Conservation (phyloP, 2,113 vertebrate species). For the Pelmatolapia mariae region DNA sequence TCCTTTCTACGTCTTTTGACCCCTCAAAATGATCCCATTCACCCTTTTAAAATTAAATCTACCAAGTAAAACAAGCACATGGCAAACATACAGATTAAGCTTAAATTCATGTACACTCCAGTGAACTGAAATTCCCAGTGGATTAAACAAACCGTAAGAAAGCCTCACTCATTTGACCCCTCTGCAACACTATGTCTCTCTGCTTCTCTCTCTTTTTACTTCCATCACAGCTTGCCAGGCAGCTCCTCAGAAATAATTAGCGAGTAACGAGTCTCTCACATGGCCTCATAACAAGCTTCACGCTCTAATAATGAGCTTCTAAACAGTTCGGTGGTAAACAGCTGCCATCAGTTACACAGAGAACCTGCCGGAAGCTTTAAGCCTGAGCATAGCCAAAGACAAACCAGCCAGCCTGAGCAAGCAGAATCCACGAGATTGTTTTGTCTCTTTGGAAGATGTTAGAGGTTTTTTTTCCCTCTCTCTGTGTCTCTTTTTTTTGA, state of each 20-base stretch:
- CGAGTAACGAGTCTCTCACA: constrained; percentile 52
- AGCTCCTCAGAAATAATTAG: constrained; percentile 61
- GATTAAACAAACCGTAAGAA: neutral
- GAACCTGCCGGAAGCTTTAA: constrained; percentile 28
- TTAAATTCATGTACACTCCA: neutral
- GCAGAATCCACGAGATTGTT: constrained; percentile 20
- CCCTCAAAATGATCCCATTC: neutral
- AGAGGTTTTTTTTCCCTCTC: neutral
- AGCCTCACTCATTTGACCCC: neutral
- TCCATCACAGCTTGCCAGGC: constrained; percentile 26
- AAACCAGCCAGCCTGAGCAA: constrained; percentile 11
- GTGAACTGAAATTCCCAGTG: neutral
- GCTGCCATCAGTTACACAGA: constrained; percentile 38
- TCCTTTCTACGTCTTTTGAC: neutral
- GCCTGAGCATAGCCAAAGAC: constrained; percentile 12
- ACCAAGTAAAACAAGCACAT: neutral
- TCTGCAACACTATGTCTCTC: neutral
- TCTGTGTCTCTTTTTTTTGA: neutral
- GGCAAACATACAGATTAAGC: neutral
- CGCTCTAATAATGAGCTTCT: constrained; percentile 55
- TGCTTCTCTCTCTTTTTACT: neutral
- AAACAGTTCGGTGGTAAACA: constrained; percentile 44
- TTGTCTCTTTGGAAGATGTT: constrained; percentile 6
- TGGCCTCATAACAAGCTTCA: constrained; percentile 58
- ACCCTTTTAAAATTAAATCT: neutral